Conservation (phyloP, 2,113 vertebrate species). For the Narcine bancroftii region DNA sequence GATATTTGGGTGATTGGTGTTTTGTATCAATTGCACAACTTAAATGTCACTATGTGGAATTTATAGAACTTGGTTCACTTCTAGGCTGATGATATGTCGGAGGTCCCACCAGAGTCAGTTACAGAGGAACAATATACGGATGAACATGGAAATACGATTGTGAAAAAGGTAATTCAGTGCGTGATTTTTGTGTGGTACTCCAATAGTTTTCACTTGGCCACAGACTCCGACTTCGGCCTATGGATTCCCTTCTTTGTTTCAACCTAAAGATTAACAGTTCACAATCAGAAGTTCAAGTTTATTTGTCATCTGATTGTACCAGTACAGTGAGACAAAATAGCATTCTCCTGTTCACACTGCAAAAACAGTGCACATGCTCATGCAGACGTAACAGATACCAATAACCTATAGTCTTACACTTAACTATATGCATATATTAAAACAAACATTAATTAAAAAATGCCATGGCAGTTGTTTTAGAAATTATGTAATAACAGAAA, state of each 20-base stretch:
- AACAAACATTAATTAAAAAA: no score
- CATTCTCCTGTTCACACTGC: no score
- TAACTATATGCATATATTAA: no score
- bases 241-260: no score
- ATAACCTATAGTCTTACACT: no score
- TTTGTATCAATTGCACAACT: neutral
- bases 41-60: neutral
- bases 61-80: neutral
- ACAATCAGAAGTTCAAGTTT: no score
- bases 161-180: constrained; percentile 71
- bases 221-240: neutral
- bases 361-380: no score
- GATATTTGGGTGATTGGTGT: neutral
- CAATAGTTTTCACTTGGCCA: neutral
- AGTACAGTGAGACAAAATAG: no score
- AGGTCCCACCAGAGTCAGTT: constrained; percentile 73
- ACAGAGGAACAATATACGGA: constrained; percentile 87
- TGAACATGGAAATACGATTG: constrained; percentile 79
- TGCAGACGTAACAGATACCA: no score
- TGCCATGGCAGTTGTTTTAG: no score
- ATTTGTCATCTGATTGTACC: no score
- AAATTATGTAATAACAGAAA: no score
- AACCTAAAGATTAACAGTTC: neutral
- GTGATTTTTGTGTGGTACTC: neutral
- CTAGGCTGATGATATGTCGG: constrained; percentile 77